Evolutionary conservation across 2,888 invertebrate genomes (phyloP), one percentile per base, ranked within the genome.

Genomic region (Sisyra terminalis): DNA sequence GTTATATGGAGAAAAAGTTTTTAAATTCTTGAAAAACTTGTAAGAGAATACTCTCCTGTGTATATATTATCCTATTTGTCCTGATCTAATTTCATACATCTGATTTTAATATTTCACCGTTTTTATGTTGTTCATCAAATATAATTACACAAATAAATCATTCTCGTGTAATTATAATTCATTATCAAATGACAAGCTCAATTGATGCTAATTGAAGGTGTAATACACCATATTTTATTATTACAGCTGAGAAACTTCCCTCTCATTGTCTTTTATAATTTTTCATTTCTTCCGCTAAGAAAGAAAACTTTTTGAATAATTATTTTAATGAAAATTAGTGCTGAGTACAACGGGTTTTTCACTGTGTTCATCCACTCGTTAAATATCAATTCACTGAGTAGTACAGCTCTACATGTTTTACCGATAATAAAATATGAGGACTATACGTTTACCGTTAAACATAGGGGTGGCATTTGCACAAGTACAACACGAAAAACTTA

Each of bases 271-370:
- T 53, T 24, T 50, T 53, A 55, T 58, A 58, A 60, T 61, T 61
- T 61, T 58, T 60, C 59, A 60, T 60, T 59, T 59, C 50, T 51
- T 49, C 47, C 11, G 30, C 30, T 29, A 31, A 14, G 30, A 40
- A 40, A 40, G 15, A 40, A 45, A 48, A 50, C 45, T 49, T 51
- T 48, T 44, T 44, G 46, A 51, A 54, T 55, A 55, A 57, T 59
- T 55, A 40, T 40, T 59, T 56, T 59, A 60, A 59, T 60, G 58
- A 59, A 60, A 60, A 60, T 60, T 59, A 58, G 52, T 50, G 53
- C 51, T 46, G 42, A 46, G 47, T 45, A 48, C 45, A 44, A 44
- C 42, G 43, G 37, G 43, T 34, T 34, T 34, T 34, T 34, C 34
- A n/a, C 15, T 34, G 13, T 13, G 15, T 34, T 34, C 34, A 11